phyloP scores from a whole-genome alignment of 2,113 vertebrate species.

The Leptosomus discolor region DNA sequence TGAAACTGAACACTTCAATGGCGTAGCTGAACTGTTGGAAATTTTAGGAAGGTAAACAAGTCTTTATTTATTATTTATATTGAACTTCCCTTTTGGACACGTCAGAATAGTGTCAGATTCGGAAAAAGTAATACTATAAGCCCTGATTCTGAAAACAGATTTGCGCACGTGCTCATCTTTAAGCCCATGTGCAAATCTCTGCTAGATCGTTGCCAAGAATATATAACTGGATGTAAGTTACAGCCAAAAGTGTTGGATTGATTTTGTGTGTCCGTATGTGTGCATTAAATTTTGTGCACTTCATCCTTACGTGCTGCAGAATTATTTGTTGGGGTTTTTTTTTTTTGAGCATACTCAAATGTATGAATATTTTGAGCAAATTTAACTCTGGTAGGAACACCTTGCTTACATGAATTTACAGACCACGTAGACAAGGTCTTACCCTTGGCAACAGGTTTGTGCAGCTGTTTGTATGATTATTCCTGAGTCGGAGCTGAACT shows the following conservation, averaged over 20 bases:
- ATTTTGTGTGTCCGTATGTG: background rate
- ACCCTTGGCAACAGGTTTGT: background rate
- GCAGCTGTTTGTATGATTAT: background rate
- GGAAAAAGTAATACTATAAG: background rate
- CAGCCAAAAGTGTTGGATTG: background rate
- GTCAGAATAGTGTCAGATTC: background rate
- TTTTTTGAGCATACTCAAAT: background rate
- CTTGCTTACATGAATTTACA: background rate
- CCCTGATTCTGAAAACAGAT: background rate
- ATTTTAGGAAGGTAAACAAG: conserved; percentile 95
- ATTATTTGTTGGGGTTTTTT: background rate
- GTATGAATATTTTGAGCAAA: background rate
- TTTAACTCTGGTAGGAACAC: background rate
- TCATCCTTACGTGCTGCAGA: background rate
- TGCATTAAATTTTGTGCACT: background rate
- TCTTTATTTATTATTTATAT: background rate
- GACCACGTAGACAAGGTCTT: background rate
- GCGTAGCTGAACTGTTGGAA: conserved; percentile 98
- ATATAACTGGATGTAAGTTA: background rate
- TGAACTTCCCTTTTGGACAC: background rate
- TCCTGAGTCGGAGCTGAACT: background rate
- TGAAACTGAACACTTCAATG: conserved; percentile 99
- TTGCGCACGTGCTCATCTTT: background rate
- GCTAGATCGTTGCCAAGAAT: background rate
- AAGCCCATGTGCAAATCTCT: background rate